These are phyloP conservation scores for Typhlichthys subterraneus DNA, from an alignment of 2,797 vertebrate genomes.

Conservation along the genomic window DNA sequence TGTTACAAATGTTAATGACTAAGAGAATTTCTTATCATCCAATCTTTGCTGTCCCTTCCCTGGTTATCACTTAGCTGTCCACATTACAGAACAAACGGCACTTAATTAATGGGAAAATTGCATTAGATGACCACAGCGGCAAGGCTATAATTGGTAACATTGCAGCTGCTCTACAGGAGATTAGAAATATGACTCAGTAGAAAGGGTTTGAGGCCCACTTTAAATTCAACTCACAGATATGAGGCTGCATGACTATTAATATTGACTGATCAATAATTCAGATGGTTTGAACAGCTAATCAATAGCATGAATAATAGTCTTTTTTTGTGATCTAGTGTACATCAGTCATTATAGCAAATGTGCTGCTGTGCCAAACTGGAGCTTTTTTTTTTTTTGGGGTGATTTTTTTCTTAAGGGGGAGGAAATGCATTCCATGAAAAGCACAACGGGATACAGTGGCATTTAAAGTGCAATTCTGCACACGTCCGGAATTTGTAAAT, in stretches of 20 bases:
- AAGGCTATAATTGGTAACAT: slow-evolving; percentile 44
- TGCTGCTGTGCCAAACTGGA: slow-evolving; percentile 15
- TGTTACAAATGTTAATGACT: slow-evolving; percentile 54
- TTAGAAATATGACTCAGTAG: slow-evolving; percentile 38
- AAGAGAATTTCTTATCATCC: slow-evolving; percentile 44
- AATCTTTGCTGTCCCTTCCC: slow-evolving; percentile 43
- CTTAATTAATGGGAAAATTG: slow-evolving; percentile 62
- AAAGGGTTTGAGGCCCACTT: slow-evolving; percentile 36
- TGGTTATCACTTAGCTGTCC: slow-evolving; percentile 48
- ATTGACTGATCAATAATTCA: slow-evolving; percentile 41
- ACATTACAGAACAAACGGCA: slow-evolving; percentile 46
- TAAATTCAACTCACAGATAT: slow-evolving; percentile 31
- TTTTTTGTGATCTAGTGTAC: slow-evolving; percentile 1
- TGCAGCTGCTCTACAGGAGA: slow-evolving; percentile 34
- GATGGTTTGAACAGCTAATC: slow-evolving; percentile 34
- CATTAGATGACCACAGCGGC: slow-evolving; percentile 45
- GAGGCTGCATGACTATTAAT: slow-evolving; percentile 25
- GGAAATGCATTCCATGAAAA: slow-evolving; percentile 28
- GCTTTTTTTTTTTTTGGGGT: slow-evolving; percentile 10
- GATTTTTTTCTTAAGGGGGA: background rate
- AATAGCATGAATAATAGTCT: slow-evolving; percentile 24
- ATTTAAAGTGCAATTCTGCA: slow-evolving; percentile 57
- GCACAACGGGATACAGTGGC: slow-evolving; percentile 32
- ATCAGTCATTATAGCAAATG: slow-evolving; percentile 20
- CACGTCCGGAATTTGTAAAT: slow-evolving; percentile 58